phyloP scores from a whole-genome alignment of 2,113 vertebrate genomes.

The Echinops telfairi region DNA sequence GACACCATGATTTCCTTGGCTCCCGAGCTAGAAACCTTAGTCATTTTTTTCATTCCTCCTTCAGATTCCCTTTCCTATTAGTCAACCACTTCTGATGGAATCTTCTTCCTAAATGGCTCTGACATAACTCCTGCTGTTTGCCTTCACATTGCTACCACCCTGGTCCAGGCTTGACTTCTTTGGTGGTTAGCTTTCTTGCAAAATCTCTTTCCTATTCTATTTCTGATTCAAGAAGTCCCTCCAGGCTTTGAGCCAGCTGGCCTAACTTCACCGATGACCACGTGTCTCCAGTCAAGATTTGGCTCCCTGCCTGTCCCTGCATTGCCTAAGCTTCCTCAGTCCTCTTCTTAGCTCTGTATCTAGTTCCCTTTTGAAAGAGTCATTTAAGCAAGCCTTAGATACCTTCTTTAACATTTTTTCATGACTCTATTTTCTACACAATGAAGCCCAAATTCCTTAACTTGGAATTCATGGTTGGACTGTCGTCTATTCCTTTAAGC shows the following conservation, averaged over 20 bases:
- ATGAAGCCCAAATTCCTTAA: neutral
- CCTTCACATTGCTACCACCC: neutral
- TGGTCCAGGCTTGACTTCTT: neutral
- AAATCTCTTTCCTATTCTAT: neutral
- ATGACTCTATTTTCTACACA: neutral
- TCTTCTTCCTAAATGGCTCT: constrained; percentile 1
- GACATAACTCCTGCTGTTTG: neutral
- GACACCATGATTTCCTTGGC: neutral
- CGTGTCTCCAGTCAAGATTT: neutral
- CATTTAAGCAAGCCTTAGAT: neutral
- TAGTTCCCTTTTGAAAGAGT: constrained; percentile 10
- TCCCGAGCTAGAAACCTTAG: constrained; percentile 32
- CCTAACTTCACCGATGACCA: neutral
- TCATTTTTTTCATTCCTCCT: constrained; percentile 16
- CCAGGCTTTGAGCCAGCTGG: neutral
- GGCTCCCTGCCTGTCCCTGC: neutral
- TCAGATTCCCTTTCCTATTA: constrained; percentile 2
- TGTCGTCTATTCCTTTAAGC: neutral
- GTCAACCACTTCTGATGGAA: neutral
- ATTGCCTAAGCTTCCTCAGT: neutral
- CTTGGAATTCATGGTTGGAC: neutral
- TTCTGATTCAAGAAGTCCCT: neutral
- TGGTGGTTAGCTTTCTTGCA: neutral
- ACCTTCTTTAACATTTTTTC: neutral
- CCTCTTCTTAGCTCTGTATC: neutral